A percentile compares a stretch with the other conserved stretches of the same genome.
Evolutionary conservation across 92 coral and sea anemone species (phyloP).

Genomic region (Bergia puertoricense): DNA sequence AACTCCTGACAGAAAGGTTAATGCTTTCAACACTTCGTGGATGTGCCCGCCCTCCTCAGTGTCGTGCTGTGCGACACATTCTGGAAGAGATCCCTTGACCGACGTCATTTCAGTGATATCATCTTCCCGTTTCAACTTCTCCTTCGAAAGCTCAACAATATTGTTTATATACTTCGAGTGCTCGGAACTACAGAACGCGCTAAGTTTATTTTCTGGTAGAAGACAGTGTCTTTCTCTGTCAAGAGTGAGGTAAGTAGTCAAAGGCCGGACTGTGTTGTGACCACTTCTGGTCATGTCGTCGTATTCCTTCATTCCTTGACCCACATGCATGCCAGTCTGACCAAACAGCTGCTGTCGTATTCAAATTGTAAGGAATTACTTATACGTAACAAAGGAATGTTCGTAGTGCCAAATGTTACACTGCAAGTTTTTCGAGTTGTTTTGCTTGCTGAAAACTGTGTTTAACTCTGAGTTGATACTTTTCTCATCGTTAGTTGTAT

Average conservation of each 20-base stretch:
- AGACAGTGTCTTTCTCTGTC: background rate
- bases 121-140: constrained; percentile 19
- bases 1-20: background rate
- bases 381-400: background rate
- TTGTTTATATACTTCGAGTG: constrained; percentile 37
- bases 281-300: background rate
- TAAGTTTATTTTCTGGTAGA: background rate
- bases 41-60: constrained; percentile 8
- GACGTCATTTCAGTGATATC: constrained; percentile 32
- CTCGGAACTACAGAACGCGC: constrained; percentile 10
- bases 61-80: constrained; percentile 6
- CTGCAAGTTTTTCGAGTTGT: background rate
- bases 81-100: background rate
- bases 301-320: background rate
- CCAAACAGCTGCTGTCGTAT: background rate
- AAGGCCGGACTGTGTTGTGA: background rate
- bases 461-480: background rate
- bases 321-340: background rate
- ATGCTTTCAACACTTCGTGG: constrained; percentile 28
- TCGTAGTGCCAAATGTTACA: background rate
- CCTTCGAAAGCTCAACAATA: background rate
- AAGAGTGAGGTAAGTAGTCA: background rate
- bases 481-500: background rate
- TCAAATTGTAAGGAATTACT: no score
- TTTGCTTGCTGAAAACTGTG: background rate